Base-by-base conservation (phyloP, 2,113 vertebrate genomes). In the Ochotona princeps region DNA sequence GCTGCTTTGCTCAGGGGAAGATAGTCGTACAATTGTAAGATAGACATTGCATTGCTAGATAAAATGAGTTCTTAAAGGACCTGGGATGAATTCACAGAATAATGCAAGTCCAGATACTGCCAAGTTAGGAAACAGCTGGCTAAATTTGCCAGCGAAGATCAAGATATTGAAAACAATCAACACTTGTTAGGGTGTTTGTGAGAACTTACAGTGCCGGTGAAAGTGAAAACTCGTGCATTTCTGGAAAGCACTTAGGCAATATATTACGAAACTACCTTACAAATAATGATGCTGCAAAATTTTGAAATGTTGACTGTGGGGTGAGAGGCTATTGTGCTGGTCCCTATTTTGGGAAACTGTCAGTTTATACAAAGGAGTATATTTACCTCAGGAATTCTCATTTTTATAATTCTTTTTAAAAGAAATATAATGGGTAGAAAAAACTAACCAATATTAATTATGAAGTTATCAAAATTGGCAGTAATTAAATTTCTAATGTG, bases 371-470 rank as follows among this genome's bases (percentile, higher is more conserved):
- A 91, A 93, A 72, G 90, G 32, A 72, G 88, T 61, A 25, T 83
- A 72, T 47, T 94, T 95, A 38, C 6, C 54, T 93, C 76, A 87
- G 63, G 26, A 89, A 74, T 84, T 81, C n/a, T 63, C 91, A 92
- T 65, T 95, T 91, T 92, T 91, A 21, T 94, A 32, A 76, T 38
- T 14, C 13, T 60, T 83, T 94, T 95, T 83, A 92, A 82, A 82
- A 57, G 83, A 87, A 92, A 54, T 89, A 83, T 63, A 20, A 61
- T 72, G 91, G 18, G 30, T 88, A 32, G 15, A 84, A 80, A 80
- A 89, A 44, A 84, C 72, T 82, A 94, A 83, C 96, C 30, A 87
- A 25, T 11, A 91, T 35, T 90, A 51, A 70, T 90, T 94, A 82
- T 82, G 38, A 57, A 88, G 35, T 86, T 73, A n/a, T 90, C 30